Evolutionary conservation across 2,888 invertebrate species (phyloP), one percentile per base, ranked within the genome.

Genomic region (Apotomis turbidana): DNA sequence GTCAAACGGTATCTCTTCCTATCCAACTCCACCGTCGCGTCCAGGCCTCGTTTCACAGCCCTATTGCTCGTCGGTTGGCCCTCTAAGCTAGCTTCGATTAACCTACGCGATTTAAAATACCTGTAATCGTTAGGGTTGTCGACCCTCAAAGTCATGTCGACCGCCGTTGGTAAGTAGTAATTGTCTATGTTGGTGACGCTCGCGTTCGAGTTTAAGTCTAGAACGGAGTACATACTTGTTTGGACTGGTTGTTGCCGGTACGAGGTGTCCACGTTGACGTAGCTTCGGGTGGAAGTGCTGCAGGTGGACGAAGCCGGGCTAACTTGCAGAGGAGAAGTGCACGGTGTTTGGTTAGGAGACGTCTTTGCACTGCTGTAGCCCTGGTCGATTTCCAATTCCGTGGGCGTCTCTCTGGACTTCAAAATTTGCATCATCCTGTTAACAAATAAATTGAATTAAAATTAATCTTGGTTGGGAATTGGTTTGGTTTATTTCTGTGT

Each of bases 391-490:
- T 92, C 90, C 0, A 85, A 79, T 13, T 90, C 90, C 0, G 76
- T 77, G 0, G 78, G 78, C 0, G 80, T 77, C 52, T 90, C 91
- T 49, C 90, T 87, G 0, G 89, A 84, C 73, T 91, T 91, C 46
- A 91, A 76, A 15, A 89, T 89, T 74, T 89, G 89, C 93, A 93
- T 93, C 93, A 93, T 93, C 73, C 93, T 93, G 89, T 27, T 79
- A 81, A 58, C 6, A 27, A 27, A 6, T 6, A 6, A 41, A 3
- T 5, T 3, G 27, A 36, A 27, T 67, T 41, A 61, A 55, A 27
- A 3, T 8, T 9, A 12, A 4, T 61, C 10, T 12, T 6, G 5
- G 6, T 27, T 4, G 9, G 4, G 1, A 13, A 27, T 61, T n/a
- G 5, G 3, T 10, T 15, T 8, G 49, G 49, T 52, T 57, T 6